Evolutionary conservation across 2,888 invertebrate genomes (phyloP).

Genomic region (Cephus runcator): DNA sequence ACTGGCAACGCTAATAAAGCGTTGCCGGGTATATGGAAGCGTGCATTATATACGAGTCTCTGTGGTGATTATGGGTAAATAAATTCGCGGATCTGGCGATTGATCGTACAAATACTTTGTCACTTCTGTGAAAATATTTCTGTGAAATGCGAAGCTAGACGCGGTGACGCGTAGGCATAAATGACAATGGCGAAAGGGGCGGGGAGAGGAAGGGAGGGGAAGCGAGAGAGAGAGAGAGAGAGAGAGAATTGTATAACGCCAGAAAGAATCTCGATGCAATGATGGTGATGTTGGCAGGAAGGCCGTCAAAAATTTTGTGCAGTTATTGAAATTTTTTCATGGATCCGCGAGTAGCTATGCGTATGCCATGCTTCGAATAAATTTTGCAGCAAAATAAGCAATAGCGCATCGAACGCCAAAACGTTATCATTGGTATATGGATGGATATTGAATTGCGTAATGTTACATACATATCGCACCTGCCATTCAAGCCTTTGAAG

Average conservation of each 20-base stretch:
- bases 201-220: neutral
- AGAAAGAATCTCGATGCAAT: neutral
- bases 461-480: neutral
- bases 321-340: neutral
- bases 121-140: neutral
- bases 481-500: too few relatives aligned
- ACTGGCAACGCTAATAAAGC: neutral
- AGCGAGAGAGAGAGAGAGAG: neutral
- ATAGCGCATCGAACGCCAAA: neutral
- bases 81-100: constrained; percentile 21
- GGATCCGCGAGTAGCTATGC: neutral
- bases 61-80: constrained; percentile 27
- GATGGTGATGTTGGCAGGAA: neutral
- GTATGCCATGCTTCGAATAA: neutral
- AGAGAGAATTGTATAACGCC: neutral
- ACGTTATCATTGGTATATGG: neutral
- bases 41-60: constrained; percentile 38
- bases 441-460: neutral
- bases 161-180: too few relatives aligned
- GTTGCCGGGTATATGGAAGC: constrained; percentile 27
- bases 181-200: too few relatives aligned
- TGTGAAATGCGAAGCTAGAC: neutral
- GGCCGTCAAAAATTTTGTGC: neutral
- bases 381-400: neutral
- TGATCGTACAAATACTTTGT: constrained; percentile 16